phyloP scores from a whole-genome alignment of 2,888 invertebrate genomes.

The Drosophila peninsularis region DNA sequence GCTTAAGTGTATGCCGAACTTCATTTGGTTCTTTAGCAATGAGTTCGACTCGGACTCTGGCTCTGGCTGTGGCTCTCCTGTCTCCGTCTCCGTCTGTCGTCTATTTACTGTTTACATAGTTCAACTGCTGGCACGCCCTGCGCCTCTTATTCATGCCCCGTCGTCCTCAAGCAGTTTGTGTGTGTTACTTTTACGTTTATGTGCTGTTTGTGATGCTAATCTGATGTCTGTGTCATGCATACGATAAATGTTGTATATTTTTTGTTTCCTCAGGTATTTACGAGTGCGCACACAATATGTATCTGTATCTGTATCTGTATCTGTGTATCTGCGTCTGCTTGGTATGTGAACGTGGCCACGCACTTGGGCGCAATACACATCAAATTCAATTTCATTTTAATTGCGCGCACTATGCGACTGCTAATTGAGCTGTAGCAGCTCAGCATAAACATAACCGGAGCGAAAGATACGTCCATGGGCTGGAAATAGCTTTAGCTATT shows the following conservation, averaged over 20 bases:
- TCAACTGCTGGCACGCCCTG: conserved; percentile 36
- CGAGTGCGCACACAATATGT: conserved; percentile 27
- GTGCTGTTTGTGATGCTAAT: conserved; percentile 79
- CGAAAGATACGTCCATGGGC: conserved; percentile 21
- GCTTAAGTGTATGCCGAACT: conserved; percentile 45
- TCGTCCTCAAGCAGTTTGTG: conserved; percentile 41
- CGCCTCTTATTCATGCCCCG: conserved; percentile 35
- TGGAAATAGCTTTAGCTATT: conserved; percentile 32
- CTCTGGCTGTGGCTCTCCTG: background rate
- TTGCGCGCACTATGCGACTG: conserved; percentile 70
- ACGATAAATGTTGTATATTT: conserved; percentile 64
- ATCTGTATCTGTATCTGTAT: conserved; percentile 19
- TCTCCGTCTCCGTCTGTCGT: conserved; percentile 34
- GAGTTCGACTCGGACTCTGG: conserved; percentile 4
- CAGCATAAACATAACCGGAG: conserved; percentile 32
- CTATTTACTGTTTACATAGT: conserved; percentile 74
- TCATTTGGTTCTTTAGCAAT: conserved; percentile 28
- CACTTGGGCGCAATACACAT: conserved; percentile 69
- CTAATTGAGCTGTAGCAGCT: conserved; percentile 67
- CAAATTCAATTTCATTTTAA: conserved; percentile 78
- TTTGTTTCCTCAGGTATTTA: conserved; percentile 47
- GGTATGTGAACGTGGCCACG: conserved; percentile 48
- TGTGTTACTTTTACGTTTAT: conserved; percentile 78
- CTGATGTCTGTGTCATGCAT: conserved; percentile 77
- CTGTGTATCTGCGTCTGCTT: conserved; percentile 24